These are phyloP conservation scores for Tetramorium parvispinum DNA, from an alignment of 1,140 invertebrate genomes.

Conservation along the genomic window DNA sequence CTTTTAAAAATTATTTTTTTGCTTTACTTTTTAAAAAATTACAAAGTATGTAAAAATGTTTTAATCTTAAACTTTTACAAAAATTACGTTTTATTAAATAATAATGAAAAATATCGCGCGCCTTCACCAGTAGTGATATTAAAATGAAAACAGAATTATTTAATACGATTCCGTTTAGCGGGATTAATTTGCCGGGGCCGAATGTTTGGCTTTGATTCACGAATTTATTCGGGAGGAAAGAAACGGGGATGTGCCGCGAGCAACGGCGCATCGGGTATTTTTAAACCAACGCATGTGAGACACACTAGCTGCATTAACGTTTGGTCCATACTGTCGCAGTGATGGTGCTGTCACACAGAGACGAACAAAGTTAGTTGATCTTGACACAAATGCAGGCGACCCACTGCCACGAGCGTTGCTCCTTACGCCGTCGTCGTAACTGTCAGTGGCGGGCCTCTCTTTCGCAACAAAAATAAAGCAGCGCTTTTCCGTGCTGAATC, in stretches of 20 bases:
- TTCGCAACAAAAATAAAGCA: conserved; percentile 65
- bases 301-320: conserved; percentile 31
- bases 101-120: no score
- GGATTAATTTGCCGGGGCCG: background rate
- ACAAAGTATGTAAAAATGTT: no score
- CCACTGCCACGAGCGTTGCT: conserved; percentile 59
- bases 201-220: conserved; percentile 21
- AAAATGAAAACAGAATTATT: background rate
- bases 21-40: no score
- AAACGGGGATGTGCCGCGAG: conserved; percentile 25
- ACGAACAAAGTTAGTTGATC: conserved; percentile 72
- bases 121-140: background rate
- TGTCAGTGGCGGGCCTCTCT: conserved; percentile 3
- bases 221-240: conserved; percentile 16
- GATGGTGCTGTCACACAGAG: conserved; percentile 29
- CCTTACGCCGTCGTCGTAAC: conserved; percentile 22
- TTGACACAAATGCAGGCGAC: conserved; percentile 78
- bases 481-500: conserved; percentile 54
- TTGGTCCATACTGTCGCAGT: conserved; percentile 3
- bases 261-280: conserved; percentile 57
- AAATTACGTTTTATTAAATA: no score
- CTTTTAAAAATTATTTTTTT: no score
- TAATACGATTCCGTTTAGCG: background rate
- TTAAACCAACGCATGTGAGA: conserved; percentile 52
- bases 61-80: no score